Conservation (phyloP, 2,113 vertebrate species). For the Pterocles orientalis region DNA sequence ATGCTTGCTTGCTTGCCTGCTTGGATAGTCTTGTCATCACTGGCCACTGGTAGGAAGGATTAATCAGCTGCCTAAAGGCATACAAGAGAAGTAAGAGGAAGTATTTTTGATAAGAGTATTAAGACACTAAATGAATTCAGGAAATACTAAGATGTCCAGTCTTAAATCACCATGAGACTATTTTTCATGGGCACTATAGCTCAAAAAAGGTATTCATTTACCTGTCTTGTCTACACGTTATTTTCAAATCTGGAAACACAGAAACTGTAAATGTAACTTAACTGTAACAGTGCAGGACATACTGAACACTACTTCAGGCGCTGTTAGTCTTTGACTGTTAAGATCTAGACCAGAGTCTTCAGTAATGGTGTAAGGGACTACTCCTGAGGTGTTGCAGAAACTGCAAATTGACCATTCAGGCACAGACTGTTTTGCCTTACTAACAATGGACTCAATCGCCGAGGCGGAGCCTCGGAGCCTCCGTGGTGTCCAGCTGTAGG, state of each 20-base stretch:
- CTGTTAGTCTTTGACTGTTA: neutral
- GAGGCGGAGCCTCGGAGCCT: no score
- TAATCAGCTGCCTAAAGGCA: neutral
- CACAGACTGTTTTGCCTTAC: no score
- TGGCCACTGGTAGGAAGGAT: neutral
- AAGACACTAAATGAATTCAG: neutral
- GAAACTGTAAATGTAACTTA: neutral
- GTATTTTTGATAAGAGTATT: neutral
- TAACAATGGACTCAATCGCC: no score
- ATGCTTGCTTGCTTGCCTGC: neutral
- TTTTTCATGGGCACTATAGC: neutral
- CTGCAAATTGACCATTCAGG: no score
- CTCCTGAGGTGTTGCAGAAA: no score
- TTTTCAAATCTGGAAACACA: neutral
- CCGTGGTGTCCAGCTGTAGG: no score
- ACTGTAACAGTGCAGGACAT: neutral
- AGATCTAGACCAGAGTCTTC: constrained; percentile 1
- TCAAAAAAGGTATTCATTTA: neutral
- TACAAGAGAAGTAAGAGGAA: neutral
- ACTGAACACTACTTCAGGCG: neutral
- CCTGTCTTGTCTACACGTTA: neutral
- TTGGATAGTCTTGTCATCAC: neutral
- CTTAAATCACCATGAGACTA: neutral
- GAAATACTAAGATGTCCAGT: neutral
- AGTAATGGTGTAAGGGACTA: no score